Conservation (phyloP, 1,140 invertebrate genomes). For the Drosophila pachea region DNA sequence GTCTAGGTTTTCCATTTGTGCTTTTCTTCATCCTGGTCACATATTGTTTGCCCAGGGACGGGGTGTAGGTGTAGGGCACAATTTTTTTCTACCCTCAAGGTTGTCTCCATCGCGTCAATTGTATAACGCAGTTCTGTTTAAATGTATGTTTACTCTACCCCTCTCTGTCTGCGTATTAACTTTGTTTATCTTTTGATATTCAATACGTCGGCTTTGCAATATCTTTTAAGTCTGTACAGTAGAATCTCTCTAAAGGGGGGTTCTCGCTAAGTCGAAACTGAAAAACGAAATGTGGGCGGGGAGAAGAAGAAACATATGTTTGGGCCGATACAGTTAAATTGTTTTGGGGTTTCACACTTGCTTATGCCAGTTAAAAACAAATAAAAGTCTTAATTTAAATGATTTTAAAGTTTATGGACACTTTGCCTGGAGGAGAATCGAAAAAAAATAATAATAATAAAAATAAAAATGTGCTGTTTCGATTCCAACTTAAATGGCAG, state of each 20-base stretch:
- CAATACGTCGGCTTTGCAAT: conserved; percentile 31
- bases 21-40: conserved; percentile 4
- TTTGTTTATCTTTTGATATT: conserved; percentile 70
- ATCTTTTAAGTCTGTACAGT: conserved; percentile 22
- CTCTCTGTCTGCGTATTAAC: background rate
- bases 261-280: background rate
- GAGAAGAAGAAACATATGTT: conserved; percentile 4
- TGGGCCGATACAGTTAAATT: background rate
- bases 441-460: no score
- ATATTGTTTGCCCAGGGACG: conserved; percentile 31
- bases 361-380: background rate
- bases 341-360: background rate
- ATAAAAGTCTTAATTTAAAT: background rate
- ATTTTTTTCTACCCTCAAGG: conserved; percentile 39
- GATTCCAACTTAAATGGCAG: background rate
- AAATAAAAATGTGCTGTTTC: background rate
- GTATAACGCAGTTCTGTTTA: conserved; percentile 53
- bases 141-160: background rate
- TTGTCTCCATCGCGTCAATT: conserved; percentile 47
- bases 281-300: background rate
- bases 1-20: background rate
- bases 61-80: background rate
- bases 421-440: background rate
- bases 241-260: conserved; percentile 5
- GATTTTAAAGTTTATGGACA: background rate